phyloP scores from a whole-genome alignment of 2,888 invertebrate species.

The Amaurobius ferox region DNA sequence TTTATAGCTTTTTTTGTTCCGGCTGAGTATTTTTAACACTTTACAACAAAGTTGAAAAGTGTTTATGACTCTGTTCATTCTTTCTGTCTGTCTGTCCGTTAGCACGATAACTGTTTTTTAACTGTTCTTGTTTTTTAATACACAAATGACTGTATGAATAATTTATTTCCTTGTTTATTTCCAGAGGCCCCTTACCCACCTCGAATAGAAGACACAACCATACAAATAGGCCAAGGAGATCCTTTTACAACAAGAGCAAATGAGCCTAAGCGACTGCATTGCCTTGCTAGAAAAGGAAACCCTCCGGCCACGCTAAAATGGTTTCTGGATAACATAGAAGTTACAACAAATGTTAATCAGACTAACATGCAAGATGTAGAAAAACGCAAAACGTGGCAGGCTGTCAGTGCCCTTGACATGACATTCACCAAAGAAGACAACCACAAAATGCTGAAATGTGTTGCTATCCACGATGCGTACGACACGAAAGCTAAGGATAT shows the following conservation, averaged over 20 bases:
- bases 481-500: constrained; percentile 85
- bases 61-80: too few species aligned
- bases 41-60: too few species aligned
- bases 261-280: constrained; percentile 88
- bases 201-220: constrained; percentile 88
- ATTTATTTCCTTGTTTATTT: neutral
- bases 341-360: constrained; percentile 81
- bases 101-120: too few species aligned
- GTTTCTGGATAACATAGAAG: constrained; percentile 81
- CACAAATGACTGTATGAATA: too few species aligned
- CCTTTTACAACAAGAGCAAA: constrained; percentile 90
- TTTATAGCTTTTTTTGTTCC: too few species aligned
- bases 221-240: constrained; percentile 87
- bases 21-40: too few species aligned
- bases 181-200: constrained; percentile 85
- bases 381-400: constrained; percentile 90
- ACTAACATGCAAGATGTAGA: constrained; percentile 90
- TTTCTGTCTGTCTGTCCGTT: too few species aligned
- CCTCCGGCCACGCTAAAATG: constrained; percentile 88
- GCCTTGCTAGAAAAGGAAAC: constrained; percentile 92
- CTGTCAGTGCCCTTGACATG: constrained; percentile 88
- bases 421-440: constrained; percentile 89
- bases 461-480: constrained; percentile 90
- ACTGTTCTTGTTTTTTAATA: too few species aligned
- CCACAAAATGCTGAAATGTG: constrained; percentile 86